Evolutionary conservation across 2,888 invertebrate species (phyloP), one percentile per base, ranked within the genome.

Genomic region (Cephalotes varians): DNA sequence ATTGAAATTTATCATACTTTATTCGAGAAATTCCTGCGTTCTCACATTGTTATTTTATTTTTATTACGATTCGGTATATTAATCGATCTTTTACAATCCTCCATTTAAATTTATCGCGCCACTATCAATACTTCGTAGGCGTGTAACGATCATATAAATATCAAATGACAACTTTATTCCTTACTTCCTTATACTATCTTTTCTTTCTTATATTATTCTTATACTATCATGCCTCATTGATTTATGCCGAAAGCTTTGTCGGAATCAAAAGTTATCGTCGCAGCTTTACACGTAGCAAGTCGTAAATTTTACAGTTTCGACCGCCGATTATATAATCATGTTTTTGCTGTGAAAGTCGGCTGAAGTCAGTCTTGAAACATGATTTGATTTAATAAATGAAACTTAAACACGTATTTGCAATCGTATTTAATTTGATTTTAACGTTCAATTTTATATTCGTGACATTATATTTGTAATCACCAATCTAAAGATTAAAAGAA

Each of bases 61-160:
- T 34, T 15, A 56, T 12, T 28, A 1, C 18, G n/a, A 74, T 15
- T n/a, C 12, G 21, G n/a, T 28, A n/a, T 56, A 44, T 56, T 44
- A 44, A 67, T 58, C 40, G 77, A 56, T 44, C 49, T 58, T 49
- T 6, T 44, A 44, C 56, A 56, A 47, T 79, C 47, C 25, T 18
- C 21, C 15, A 18, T 28, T 25, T 21, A 47, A 25, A 69, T 67
- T 77, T 77, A 77, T 67, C 56, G 56, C 69, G 37, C 18, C 25
- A n/a, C 47, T 58, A 58, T 79, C 56, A 47, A 56, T 79, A 58
- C 69, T 69, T 79, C 67, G 56, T 77, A 25, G 56, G 56, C 77
- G 65, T 40, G 47, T 79, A 79, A 79, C 69, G 25, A 58, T 79
- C 69, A 6, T 47, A 79, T 79, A 79, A 79, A 79, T 79, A 79